Conservation (phyloP, 2,888 invertebrate genomes). For the Ecliptopera silaceata region DNA sequence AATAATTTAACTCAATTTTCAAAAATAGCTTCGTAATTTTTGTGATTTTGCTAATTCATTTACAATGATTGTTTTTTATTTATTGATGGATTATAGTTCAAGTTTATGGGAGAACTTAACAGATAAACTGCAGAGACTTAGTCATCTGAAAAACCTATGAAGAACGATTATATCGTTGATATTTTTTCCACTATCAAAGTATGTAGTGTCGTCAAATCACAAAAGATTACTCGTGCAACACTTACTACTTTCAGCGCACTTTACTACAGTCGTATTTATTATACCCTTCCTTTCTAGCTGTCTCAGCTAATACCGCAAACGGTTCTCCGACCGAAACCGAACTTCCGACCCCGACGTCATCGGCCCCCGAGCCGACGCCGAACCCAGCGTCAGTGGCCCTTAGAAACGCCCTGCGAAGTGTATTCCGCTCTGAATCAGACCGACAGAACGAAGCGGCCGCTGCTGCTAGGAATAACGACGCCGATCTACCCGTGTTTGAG, state of each 20-base stretch:
- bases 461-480: constrained; percentile 54
- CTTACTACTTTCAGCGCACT: too few relatives aligned
- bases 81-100: too few relatives aligned
- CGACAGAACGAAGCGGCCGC: constrained; percentile 48
- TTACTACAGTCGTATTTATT: not conserved
- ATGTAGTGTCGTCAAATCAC: too few relatives aligned
- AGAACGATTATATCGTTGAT: too few relatives aligned
- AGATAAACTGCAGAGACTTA: too few relatives aligned
- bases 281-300: constrained; percentile 9
- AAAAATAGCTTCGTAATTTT: too few relatives aligned
- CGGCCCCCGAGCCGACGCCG: constrained; percentile 58
- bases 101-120: too few relatives aligned
- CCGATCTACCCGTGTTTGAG: constrained; percentile 67
- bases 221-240: too few relatives aligned
- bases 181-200: too few relatives aligned
- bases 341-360: constrained; percentile 71
- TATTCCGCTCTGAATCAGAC: constrained; percentile 60
- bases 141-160: too few relatives aligned
- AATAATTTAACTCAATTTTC: not conserved
- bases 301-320: constrained; percentile 51
- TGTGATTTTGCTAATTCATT: too few relatives aligned
- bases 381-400: constrained; percentile 66
- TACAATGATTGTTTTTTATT: too few relatives aligned
- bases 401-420: constrained; percentile 71
- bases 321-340: constrained; percentile 72